Base-by-base conservation (phyloP, 1,140 invertebrate species). In the Melipona quadrifasciata region DNA sequence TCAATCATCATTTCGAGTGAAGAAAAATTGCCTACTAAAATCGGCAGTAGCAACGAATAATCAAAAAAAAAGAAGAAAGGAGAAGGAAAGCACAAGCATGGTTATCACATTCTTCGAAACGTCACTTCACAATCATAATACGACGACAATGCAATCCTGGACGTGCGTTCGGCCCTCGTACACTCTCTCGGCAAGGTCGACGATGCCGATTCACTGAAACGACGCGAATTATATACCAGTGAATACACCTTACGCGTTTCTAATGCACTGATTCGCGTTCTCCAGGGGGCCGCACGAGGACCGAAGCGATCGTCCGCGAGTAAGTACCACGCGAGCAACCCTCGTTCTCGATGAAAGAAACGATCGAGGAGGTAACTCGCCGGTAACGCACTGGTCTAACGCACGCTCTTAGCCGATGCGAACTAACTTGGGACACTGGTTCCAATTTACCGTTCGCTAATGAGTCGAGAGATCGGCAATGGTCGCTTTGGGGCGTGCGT, bases 401-500 rank as follows among this genome's bases (percentile, higher is more conserved):
- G n/a, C 24, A 47, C n/a, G 24, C 6, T 51, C 2, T 8, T 1
- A 61, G 3, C 0, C 31, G 24, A 31, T 53, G 53, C 12, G 31
- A 51, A 72, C 16, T 19, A 65, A 76, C 31, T 39, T 39, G 14
- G 27, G 21, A 55, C 47, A 73, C 57, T 47, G 24, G n/a, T 65
- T 24, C 24, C 39, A 24, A 89, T 87, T 90, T 90, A 90, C 88
- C 89, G 89, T 90, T 83, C 31, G 39, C 78, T 85, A 57, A 85
- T 79, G 75, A 79, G 17, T 68, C 68, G 78, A 91, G 85, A 86
- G 87, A 90, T 92, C 90, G 89, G 88, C 87, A 89, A 91, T 81
- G 80, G 86, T 90, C 77, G 89, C 87, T 87, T 39, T 89, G 87
- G 89, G 88, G 89, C 91, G 84, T 90, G 89, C 88, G 92, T 92